phyloP scores from a whole-genome alignment of 2,113 vertebrate genomes.

The Microcebus ravelobensis region DNA sequence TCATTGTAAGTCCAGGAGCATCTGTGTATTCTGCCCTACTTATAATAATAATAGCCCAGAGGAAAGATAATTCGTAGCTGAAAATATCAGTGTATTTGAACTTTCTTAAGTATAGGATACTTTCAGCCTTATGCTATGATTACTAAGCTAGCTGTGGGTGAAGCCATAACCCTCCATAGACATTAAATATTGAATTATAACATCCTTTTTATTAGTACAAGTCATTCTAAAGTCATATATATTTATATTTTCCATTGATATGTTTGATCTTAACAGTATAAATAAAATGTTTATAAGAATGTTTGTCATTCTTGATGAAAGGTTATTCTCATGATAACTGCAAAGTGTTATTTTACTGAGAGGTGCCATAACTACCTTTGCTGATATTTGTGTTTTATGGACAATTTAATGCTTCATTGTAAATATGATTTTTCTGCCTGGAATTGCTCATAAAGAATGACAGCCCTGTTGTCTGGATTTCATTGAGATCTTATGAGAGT shows the following conservation, averaged over 20 bases:
- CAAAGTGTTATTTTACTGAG: neutral
- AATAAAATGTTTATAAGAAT: constrained; percentile 11
- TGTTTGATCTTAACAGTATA: neutral
- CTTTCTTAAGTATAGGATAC: neutral
- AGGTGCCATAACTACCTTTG: neutral
- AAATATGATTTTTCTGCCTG: neutral
- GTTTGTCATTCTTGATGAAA: neutral
- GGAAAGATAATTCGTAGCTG: neutral
- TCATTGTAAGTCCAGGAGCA: neutral
- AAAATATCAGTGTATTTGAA: neutral
- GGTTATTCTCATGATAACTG: neutral
- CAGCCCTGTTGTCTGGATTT: neutral
- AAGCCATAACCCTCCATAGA: neutral
- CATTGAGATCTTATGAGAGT: neutral
- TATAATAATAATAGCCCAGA: neutral
- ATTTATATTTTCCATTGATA: neutral
- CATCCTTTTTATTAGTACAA: neutral
- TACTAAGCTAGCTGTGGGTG: neutral
- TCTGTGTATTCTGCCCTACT: constrained; percentile 1
- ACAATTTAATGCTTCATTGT: neutral
- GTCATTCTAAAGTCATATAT: constrained; percentile 1
- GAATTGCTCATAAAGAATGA: neutral
- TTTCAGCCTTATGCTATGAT: neutral
- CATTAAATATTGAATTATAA: neutral
- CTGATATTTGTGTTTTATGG: neutral